Evolutionary conservation across 1,140 invertebrate genomes (phyloP).

Genomic region (Oppia nitens): DNA sequence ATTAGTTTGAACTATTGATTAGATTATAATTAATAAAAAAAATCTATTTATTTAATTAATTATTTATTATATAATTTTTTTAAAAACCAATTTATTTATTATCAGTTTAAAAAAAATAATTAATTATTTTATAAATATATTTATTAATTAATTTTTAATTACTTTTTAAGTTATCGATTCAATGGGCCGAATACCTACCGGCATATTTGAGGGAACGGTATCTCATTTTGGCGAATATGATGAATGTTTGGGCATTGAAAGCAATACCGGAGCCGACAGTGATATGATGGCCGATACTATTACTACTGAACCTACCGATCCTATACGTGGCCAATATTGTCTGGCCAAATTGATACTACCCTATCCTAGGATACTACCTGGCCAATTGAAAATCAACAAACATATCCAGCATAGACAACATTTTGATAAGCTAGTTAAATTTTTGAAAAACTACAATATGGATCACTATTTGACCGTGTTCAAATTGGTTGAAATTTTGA

Average conservation of each 20-base stretch:
- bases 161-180: constrained; percentile 22
- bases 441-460: constrained; percentile 3
- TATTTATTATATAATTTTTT: neutral
- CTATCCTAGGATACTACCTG: constrained; percentile 1
- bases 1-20: neutral
- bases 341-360: constrained; percentile 10
- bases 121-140: neutral
- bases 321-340: constrained; percentile 9
- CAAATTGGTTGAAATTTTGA: constrained; percentile 10
- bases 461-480: constrained; percentile 7
- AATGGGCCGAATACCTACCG: constrained; percentile 21
- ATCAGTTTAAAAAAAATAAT: neutral
- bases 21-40: neutral
- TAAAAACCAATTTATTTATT: too few species aligned
- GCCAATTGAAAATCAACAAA: neutral
- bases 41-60: neutral
- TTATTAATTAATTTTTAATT: neutral
- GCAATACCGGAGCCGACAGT: too few species aligned
- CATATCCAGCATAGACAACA: neutral
- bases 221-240: constrained; percentile 23
- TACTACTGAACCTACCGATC: neutral
- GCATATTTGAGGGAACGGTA: constrained; percentile 22
- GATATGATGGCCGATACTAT: constrained; percentile 6
- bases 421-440: neutral
- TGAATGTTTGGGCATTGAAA: constrained; percentile 20